Evolutionary conservation across 2,113 vertebrate species (phyloP).

Genomic region (Otis tarda): DNA sequence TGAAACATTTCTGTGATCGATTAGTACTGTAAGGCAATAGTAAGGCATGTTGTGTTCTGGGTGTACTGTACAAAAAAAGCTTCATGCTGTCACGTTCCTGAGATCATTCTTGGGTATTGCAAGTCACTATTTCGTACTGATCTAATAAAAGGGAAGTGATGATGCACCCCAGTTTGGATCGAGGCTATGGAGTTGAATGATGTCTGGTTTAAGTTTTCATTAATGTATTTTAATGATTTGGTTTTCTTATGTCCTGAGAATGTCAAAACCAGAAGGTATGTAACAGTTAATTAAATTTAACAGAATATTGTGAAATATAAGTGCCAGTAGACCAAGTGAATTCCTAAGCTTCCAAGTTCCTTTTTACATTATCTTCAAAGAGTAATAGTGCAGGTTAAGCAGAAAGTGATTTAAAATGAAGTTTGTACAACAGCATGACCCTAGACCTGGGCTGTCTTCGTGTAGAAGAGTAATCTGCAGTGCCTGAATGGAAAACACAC

Average conservation of each 20-base stretch:
- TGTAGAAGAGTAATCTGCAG: background rate
- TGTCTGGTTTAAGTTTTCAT: background rate
- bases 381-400: background rate
- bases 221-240: background rate
- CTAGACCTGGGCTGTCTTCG: background rate
- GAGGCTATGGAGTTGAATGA: background rate
- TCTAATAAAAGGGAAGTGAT: background rate
- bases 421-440: background rate
- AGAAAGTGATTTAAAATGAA: background rate
- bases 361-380: background rate
- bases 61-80: background rate
- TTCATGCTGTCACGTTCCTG: background rate
- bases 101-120: background rate
- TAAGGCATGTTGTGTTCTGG: background rate
- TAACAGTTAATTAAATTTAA: background rate
- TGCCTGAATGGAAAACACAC: slow-evolving; percentile 6
- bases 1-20: background rate
- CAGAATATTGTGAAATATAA: background rate
- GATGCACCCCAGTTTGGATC: background rate
- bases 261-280: background rate
- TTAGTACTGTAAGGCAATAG: background rate
- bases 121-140: background rate
- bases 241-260: background rate
- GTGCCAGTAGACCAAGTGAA: background rate
- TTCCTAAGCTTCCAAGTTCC: background rate